Conservation (phyloP, 2,888 invertebrate species). For the Ormyrus pomaceus region DNA sequence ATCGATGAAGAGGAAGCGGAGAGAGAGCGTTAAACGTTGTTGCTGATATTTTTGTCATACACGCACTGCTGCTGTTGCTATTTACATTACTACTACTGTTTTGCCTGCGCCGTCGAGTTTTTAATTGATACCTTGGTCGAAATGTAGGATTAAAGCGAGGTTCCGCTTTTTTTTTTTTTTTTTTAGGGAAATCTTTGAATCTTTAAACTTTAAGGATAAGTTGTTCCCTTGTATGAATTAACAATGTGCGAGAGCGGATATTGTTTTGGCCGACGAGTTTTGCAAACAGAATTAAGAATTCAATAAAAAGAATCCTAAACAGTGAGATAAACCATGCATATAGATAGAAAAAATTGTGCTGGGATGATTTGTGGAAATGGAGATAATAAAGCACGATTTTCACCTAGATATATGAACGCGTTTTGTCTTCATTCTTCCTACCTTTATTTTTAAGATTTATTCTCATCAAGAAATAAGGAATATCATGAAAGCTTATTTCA, state of each 20-base stretch:
- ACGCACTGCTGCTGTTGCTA: constrained; percentile 38
- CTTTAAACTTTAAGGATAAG: constrained; percentile 27
- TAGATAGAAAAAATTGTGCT: constrained; percentile 26
- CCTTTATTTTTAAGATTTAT: neutral
- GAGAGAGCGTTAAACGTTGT: constrained; percentile 27
- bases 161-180: constrained; percentile 1
- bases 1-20: neutral
- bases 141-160: neutral
- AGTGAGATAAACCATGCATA: constrained; percentile 15
- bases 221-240: constrained; percentile 11
- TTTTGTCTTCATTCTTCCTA: constrained; percentile 1
- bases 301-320: constrained; percentile 21
- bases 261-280: constrained; percentile 34
- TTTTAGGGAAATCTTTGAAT: neutral
- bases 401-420: constrained; percentile 23
- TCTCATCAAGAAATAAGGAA: too few species aligned
- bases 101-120: constrained; percentile 37
- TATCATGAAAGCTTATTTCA: too few species aligned
- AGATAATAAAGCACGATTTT: constrained; percentile 48
- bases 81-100: constrained; percentile 24
- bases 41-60: constrained; percentile 39
- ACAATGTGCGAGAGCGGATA: constrained; percentile 16
- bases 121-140: constrained; percentile 23
- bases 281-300: constrained; percentile 18
- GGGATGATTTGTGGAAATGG: constrained; percentile 24